Evolutionary conservation across 1,140 invertebrate genomes (phyloP), one percentile per base, ranked within the genome.

Genomic region (Galleria mellonella): DNA sequence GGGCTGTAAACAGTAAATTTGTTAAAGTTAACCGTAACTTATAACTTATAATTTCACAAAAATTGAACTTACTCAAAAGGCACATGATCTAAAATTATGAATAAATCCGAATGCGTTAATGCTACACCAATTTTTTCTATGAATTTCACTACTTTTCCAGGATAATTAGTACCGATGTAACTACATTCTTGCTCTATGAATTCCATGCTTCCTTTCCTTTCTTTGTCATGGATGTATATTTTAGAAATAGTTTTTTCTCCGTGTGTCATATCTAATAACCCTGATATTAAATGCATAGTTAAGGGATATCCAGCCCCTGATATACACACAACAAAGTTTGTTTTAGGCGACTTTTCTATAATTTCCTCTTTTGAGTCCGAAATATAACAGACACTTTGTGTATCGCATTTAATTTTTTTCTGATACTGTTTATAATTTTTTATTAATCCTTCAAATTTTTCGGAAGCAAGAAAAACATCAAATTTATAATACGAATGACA

Each of bases 401-500:
- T 37, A 43, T 76, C 57, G 36, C 42, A 17, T 48, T 63, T 61
- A 4, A 67, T 6, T 54, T 79, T 79, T 46, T 52, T 62, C 50
- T 75, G 55, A 44, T 65, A 75, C 57, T 87, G 73, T 9, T 49
- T 46, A 53, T 57, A 69, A 46, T 79, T 84, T 28, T 72, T 54
- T 4, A 68, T 43, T 14, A 89, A 50, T 37, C 73, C 68, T 46
- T 78, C 47, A 44, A 86, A 77, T 55, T 85, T 84, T 10, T 82
- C 68, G 42, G 65, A 62, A 8, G 72, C 38, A 23, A 87, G 57
- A 47, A 74, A 70, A 5, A 73, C 70, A 62, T 87, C 79, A 40
- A 89, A 70, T n/a, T 84, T 68, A 55, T 89, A 89, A 70, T 89
- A 89, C 29, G 87, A 87, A 62, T 85, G 76, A 47, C 82, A 85